Percentiles rank a stretch among this genome's conserved stretches.
phyloP scores from a whole-genome alignment of 1,140 invertebrate species.

The Lerema accius region DNA sequence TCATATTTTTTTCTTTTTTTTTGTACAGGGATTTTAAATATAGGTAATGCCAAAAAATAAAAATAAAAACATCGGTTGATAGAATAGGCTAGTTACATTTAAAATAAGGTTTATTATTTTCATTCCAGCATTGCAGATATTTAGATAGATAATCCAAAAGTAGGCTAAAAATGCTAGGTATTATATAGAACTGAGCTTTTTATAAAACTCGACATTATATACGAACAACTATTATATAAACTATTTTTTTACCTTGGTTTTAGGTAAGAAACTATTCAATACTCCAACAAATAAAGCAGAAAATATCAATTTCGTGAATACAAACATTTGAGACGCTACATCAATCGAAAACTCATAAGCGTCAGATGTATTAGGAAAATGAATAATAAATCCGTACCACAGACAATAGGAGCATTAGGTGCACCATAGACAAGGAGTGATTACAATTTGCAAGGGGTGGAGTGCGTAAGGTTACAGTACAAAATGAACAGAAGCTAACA shows the following conservation, averaged over 20 bases:
- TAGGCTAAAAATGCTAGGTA: no score
- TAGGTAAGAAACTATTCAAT: not conserved
- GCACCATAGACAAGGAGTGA: slow-evolving; percentile 70
- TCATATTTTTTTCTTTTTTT: slow-evolving; percentile 11
- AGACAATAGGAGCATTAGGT: slow-evolving; percentile 78
- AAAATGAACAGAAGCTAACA: not conserved
- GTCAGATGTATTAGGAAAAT: slow-evolving; percentile 78
- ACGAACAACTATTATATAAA: no score
- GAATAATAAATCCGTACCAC: slow-evolving; percentile 79
- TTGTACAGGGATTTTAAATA: no score
- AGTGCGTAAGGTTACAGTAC: slow-evolving; percentile 29
- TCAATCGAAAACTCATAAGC: slow-evolving; percentile 66
- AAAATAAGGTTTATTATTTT: no score
- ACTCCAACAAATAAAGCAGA: not conserved
- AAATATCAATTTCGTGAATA: slow-evolving; percentile 28
- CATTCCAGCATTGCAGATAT: no score
- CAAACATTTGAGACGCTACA: slow-evolving; percentile 36
- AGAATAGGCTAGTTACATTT: no score
- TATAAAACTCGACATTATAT: no score
- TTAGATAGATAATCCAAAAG: no score
- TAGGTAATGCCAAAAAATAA: no score
- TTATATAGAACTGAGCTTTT: no score
- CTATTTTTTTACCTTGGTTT: no score
- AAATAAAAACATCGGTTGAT: no score
- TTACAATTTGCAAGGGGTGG: slow-evolving; percentile 60